Evolutionary conservation across 2,888 invertebrate species (phyloP), one percentile per base, ranked within the genome.

Genomic region (Nebria salina): DNA sequence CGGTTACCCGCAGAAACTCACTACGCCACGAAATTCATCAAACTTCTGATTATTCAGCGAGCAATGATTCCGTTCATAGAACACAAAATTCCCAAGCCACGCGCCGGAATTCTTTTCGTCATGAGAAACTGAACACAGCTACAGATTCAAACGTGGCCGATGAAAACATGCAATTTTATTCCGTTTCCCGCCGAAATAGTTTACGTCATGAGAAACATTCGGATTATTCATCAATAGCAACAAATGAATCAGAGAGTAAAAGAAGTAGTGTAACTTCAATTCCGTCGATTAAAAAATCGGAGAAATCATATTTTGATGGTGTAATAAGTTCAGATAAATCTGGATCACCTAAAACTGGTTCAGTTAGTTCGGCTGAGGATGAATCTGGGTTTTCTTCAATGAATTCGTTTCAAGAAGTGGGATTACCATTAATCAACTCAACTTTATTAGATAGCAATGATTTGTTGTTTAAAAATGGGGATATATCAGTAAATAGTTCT

Each of bases 371-470:
- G 0, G 90, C 90, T 9, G 96, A 96, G 87, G 95, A 95, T 85
- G 96, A 96, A 88, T 96, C 95, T 86, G 96, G 96, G 42, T 96
- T 96, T 88, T 95, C 95, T 13, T 95, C 95, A 8, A 94, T 96
- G 91, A 95, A 93, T 87, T 95, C 95, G 7, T 95, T 95, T 87
- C 95, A 95, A 89, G 95, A 96, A 86, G 92, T 95, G 73, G 95
- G 95, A 11, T 90, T 95, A 85, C 95, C 95, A 5, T 34, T 87
- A n/a, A 83, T 86, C n/a, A 85, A 86, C 82, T 86, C 87, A 41
- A 86, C 85, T n/a, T 83, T 84, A 83, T 83, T 83, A 25, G 85
- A 85, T 80, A 54, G 7, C 7, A 86, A 86, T 82, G 86, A 85
- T 72, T 85, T 85, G 3, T 83, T 87, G n/a, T 84, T 87, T 80